Percentiles rank a stretch among this genome's conserved stretches.
Conservation (phyloP, 2,888 invertebrate genomes). For the Noctua pronuba region DNA sequence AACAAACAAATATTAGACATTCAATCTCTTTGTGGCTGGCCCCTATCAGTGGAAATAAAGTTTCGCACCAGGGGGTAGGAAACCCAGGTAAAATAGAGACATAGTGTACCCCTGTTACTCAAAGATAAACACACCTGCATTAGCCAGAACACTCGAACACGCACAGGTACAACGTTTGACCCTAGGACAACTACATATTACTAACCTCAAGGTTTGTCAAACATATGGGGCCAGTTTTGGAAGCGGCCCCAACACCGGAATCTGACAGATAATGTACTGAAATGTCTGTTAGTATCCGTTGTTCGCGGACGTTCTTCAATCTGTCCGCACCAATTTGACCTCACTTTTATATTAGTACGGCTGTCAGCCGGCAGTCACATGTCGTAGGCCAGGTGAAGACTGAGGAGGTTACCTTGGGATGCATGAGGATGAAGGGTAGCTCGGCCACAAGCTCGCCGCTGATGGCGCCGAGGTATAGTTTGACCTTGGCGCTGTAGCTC, state of each 20-base stretch:
- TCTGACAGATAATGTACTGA: too few relatives aligned
- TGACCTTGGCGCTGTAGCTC: conserved; percentile 98
- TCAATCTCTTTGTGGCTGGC: background rate
- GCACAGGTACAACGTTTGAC: conserved; percentile 27
- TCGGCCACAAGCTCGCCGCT: conserved; percentile 98
- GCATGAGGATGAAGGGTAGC: conserved; percentile 97
- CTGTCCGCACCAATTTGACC: background rate
- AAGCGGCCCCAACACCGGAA: too few relatives aligned
- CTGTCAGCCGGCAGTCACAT: background rate
- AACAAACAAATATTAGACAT: background rate
- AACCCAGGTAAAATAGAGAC: background rate
- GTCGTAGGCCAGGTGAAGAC: background rate
- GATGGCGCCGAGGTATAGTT: conserved; percentile 97
- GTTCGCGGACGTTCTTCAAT: background rate
- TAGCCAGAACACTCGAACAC: conserved; percentile 48
- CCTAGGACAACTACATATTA: conserved; percentile 19
- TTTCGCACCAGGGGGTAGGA: background rate
- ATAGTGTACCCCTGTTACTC: background rate
- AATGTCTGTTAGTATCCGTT: background rate
- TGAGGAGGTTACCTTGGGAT: conserved; percentile 93
- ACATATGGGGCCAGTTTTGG: too few relatives aligned
- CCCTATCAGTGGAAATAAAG: background rate
- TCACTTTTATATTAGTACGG: background rate
- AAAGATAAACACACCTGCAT: conserved; percentile 24
- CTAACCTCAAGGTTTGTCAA: background rate